phyloP scores from a whole-genome alignment of 2,888 invertebrate genomes.

The Pachydiplax longipennis region DNA sequence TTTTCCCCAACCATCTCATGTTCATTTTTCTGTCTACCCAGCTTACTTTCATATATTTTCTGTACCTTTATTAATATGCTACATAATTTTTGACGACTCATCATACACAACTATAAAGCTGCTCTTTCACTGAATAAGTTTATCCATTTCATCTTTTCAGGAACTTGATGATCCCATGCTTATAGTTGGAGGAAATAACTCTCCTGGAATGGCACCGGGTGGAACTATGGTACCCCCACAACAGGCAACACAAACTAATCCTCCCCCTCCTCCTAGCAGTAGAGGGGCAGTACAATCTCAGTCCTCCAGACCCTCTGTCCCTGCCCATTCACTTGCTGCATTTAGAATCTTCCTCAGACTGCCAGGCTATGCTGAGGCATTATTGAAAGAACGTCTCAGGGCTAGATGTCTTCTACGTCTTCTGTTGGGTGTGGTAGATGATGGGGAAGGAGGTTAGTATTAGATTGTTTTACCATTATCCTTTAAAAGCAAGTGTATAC shows the following conservation, averaged over 20 bases:
- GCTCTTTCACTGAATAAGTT: too few relatives aligned
- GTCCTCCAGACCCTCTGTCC: conserved; percentile 62
- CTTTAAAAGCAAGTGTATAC: too few relatives aligned
- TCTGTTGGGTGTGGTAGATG: conserved; percentile 88
- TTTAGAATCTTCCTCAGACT: conserved; percentile 88
- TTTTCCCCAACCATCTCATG: too few relatives aligned
- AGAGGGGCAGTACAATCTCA: conserved; percentile 55
- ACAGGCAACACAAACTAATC: conserved; percentile 28
- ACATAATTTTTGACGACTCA: too few relatives aligned
- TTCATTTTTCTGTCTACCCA: too few relatives aligned
- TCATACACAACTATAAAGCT: too few relatives aligned
- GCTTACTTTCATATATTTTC: too few relatives aligned
- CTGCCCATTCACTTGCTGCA: conserved; percentile 90
- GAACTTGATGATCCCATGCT: conserved; percentile 61
- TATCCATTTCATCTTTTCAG: conserved; percentile 44
- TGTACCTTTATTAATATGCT: too few relatives aligned
- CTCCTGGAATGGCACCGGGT: conserved; percentile 1
- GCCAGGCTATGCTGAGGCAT: conserved; percentile 89
- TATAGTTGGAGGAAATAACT: background rate
- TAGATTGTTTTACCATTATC: background rate
- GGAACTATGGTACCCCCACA: conserved; percentile 11
- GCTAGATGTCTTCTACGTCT: conserved; percentile 87
- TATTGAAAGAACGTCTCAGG: conserved; percentile 81
- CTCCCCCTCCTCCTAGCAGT: conserved; percentile 57
- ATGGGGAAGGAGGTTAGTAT: conserved; percentile 83